A percentile compares a stretch with the other conserved stretches of the same genome.
Conservation (phyloP, 2,888 invertebrate genomes). For the Patella ulyssiponensis region DNA sequence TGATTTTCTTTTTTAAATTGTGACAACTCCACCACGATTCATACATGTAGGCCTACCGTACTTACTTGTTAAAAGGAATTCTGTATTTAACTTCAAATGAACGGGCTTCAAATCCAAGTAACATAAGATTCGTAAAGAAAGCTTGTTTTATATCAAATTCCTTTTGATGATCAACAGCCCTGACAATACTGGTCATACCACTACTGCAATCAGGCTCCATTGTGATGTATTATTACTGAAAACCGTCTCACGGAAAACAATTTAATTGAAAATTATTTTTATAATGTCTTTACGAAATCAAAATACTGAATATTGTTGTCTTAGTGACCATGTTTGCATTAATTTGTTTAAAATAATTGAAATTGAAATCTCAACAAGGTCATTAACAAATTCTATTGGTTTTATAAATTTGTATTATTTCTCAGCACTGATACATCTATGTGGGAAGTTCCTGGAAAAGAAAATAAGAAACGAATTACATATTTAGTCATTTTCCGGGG, state of each 20-base stretch:
- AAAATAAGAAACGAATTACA: too few species aligned
- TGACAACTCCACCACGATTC: too few species aligned
- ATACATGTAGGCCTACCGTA: not conserved
- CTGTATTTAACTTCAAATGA: constrained; percentile 59
- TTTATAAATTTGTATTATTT: too few species aligned
- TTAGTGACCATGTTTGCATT: not conserved
- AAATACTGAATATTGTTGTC: too few species aligned
- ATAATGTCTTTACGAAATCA: too few species aligned
- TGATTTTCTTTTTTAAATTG: too few species aligned
- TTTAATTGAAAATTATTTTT: too few species aligned
- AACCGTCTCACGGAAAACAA: not conserved
- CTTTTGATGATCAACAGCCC: constrained; percentile 12
- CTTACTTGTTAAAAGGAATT: constrained; percentile 68
- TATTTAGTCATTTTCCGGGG: too few species aligned
- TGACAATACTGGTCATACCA: not conserved
- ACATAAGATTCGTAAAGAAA: constrained; percentile 65
- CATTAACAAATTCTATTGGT: too few species aligned
- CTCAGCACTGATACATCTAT: too few species aligned
- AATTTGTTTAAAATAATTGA: not conserved
- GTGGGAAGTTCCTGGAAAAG: too few species aligned
- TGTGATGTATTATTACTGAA: not conserved
- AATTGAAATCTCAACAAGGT: not conserved
- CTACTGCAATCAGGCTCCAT: not conserved
- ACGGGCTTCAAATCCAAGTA: constrained; percentile 65
- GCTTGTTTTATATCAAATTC: constrained; percentile 51